Evolutionary conservation across 2,888 invertebrate species (phyloP).

Genomic region (Carpatolechia fugitivella): DNA sequence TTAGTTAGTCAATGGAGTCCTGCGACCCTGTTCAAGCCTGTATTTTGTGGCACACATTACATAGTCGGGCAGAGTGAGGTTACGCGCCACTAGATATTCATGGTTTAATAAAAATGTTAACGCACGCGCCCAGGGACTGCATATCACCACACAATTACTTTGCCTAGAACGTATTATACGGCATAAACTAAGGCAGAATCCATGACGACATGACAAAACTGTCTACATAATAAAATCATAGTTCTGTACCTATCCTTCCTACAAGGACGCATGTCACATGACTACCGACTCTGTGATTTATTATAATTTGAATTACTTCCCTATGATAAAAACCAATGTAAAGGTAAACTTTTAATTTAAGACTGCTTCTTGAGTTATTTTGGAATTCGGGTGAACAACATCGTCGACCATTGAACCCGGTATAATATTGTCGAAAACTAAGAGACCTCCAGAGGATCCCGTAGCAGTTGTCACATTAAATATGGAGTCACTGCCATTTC

Average conservation of each 20-base stretch:
- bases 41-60: not conserved
- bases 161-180: conserved; percentile 12
- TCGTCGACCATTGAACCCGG: conserved; percentile 27
- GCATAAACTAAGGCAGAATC: not conserved
- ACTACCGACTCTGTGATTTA: no score
- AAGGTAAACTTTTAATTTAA: no score
- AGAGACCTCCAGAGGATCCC: conserved; percentile 60
- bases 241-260: no score
- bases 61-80: not conserved
- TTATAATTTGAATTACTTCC: no score
- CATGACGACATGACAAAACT: not conserved
- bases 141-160: conserved; percentile 32
- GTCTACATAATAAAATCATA: no score
- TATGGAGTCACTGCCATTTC: conserved; percentile 35
- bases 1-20: no score
- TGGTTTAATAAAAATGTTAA: conserved; percentile 44
- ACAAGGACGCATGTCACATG: no score
- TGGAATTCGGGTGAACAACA: conserved; percentile 36
- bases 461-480: conserved; percentile 15
- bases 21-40: no score
- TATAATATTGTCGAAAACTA: conserved; percentile 36
- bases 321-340: no score
- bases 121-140: conserved; percentile 24
- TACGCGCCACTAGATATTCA: conserved; percentile 23
- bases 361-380: conserved; percentile 26